Evolutionary conservation across 2,797 vertebrate species (phyloP).

Genomic region (Leptoclinus maculatus): DNA sequence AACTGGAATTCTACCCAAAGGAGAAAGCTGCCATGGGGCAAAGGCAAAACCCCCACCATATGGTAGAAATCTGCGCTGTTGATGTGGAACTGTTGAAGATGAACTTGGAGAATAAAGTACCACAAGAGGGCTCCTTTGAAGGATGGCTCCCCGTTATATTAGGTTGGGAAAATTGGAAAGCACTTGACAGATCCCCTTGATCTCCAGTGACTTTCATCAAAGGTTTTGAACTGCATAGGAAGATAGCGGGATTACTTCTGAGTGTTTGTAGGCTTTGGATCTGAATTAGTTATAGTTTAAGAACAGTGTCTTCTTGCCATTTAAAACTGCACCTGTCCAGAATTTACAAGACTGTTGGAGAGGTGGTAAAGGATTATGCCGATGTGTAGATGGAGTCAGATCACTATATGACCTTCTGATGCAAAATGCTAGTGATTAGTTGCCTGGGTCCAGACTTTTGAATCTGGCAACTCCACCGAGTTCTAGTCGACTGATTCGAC

Average conservation of each 20-base stretch:
- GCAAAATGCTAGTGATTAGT: slow-evolving; percentile 10
- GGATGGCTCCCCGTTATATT: slow-evolving; percentile 81
- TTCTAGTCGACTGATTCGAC: background rate
- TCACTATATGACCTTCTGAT: slow-evolving; percentile 9
- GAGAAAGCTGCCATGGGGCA: slow-evolving; percentile 20
- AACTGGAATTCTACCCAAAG: slow-evolving; percentile 37
- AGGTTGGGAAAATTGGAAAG: slow-evolving; percentile 84
- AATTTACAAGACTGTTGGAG: slow-evolving; percentile 6
- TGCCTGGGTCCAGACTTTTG: background rate
- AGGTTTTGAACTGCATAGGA: slow-evolving; percentile 79
- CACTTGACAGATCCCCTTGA: slow-evolving; percentile 86
- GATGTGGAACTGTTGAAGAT: slow-evolving; percentile 68
- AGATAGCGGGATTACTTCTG: slow-evolving; percentile 83
- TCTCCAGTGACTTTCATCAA: slow-evolving; percentile 87
- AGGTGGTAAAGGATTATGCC: slow-evolving; percentile 10
- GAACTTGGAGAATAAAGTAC: slow-evolving; percentile 63
- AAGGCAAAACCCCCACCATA: slow-evolving; percentile 49
- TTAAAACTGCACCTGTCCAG: slow-evolving; percentile 62
- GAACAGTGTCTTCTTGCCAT: slow-evolving; percentile 70
- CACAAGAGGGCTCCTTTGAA: slow-evolving; percentile 75
- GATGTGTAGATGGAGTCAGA: slow-evolving; percentile 18
- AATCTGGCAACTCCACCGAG: background rate
- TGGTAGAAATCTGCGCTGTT: slow-evolving; percentile 49
- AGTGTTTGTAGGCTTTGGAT: slow-evolving; percentile 83
- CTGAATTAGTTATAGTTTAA: slow-evolving; percentile 84